Base-by-base conservation (phyloP, 2,113 vertebrate genomes). In the Thalassarche chlororhynchos region DNA sequence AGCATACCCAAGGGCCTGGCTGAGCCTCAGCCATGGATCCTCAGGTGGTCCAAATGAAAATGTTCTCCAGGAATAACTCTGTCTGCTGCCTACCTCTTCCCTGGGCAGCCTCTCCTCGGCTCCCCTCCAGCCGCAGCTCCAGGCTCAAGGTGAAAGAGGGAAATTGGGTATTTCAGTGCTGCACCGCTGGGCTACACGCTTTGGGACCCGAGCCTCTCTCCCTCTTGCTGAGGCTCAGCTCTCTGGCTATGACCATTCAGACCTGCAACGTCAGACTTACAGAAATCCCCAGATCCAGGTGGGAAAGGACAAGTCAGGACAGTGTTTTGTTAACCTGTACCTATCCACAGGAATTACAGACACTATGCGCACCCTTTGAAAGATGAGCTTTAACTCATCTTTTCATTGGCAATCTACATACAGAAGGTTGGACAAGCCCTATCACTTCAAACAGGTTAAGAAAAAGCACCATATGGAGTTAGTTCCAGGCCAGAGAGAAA, bases 161-260 rank as follows among this genome's bases (percentile, higher is more conserved):
- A 74, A 78, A 58, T 8, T 3, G 3, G 26, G 24, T 21, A 26
- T 32, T 62, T 69, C 34, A 42, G 55, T 15, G 17, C n/a, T 80
- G 36, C 1, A 1, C 28, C 1, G 2, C 42, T 38, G 60, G 19
- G 26, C 11, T 66, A 29, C 19, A 5, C 1, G 2, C 19, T 18
- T 18, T 18, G 34, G 66, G 68, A 85, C 18, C 11, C 5, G 23
- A 84, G 23, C 24, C 7, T 40, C 65, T 38, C 20, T 51, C 16
- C 13, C 25, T 71, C 12, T 17, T 34, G 46, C 24, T 70, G 28
- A 61, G 75, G 25, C 40, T 46, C 40, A n/a, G 44, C 25, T 46
- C 20, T 44, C 51, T 87, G 61, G 44, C 40, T 29, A 15, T 57
- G n/a, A 64, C 14, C 44, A 25, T 36, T 84, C 58, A 76, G 42